These are phyloP conservation scores for Cerastoderma edule DNA, from an alignment of 2,888 invertebrate genomes.

Conservation along the genomic window DNA sequence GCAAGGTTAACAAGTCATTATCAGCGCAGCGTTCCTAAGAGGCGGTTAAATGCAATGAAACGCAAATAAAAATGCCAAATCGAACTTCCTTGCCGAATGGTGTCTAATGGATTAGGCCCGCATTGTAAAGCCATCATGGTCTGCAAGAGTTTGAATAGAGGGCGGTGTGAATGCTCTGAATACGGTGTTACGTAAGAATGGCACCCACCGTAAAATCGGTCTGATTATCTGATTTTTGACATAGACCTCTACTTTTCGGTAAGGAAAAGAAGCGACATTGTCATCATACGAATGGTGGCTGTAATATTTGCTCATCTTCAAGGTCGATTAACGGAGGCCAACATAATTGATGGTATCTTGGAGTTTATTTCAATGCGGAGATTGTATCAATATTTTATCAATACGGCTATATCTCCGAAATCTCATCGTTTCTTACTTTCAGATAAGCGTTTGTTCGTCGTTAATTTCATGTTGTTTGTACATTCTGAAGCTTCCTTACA, in stretches of 20 bases:
- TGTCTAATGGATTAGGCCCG: constrained; percentile 40
- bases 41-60: constrained; percentile 51
- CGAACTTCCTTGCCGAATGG: constrained; percentile 32
- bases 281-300: too few relatives aligned
- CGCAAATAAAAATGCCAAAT: constrained; percentile 52
- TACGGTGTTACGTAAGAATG: constrained; percentile 34
- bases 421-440: too few relatives aligned
- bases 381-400: too few relatives aligned
- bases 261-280: too few relatives aligned
- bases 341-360: too few relatives aligned
- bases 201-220: constrained; percentile 40
- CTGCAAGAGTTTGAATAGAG: neutral
- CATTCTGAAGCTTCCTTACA: too few relatives aligned
- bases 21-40: constrained; percentile 27
- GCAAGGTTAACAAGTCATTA: constrained; percentile 23
- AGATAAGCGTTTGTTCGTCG: too few relatives aligned
- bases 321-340: too few relatives aligned
- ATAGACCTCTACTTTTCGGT: neutral
- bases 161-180: constrained; percentile 24
- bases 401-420: too few relatives aligned
- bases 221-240: constrained; percentile 19
- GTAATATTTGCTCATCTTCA: too few relatives aligned
- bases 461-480: too few relatives aligned
- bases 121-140: constrained; percentile 39
- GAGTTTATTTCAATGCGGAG: too few relatives aligned